A percentile compares a stretch with the other conserved stretches of the same genome.
These are phyloP conservation scores for Tyrannus savana DNA, from an alignment of 2,113 vertebrate species.

Conservation along the genomic window DNA sequence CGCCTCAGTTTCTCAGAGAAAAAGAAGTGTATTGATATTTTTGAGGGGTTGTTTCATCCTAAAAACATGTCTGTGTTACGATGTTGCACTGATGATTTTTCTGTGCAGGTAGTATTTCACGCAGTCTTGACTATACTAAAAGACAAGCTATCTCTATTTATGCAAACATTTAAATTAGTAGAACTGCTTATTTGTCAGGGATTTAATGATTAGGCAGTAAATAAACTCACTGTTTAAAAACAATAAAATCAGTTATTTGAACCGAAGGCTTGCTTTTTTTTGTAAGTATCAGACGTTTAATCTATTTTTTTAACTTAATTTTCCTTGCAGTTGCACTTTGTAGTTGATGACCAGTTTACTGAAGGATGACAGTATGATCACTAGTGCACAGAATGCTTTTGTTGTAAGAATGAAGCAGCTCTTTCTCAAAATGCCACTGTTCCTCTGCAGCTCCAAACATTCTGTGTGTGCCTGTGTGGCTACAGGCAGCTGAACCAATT, in stretches of 20 bases:
- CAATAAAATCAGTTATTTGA: background rate
- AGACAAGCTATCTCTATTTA: slow-evolving; percentile 13
- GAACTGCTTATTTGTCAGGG: slow-evolving; percentile 40
- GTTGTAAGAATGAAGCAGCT: background rate
- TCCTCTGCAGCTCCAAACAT: background rate
- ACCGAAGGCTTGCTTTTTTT: slow-evolving; percentile 14
- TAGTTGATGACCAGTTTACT: background rate
- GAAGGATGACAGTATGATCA: rapidly evolving
- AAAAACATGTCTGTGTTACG: background rate
- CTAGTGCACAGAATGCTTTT: background rate
- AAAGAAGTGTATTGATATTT: background rate
- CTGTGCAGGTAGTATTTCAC: slow-evolving; percentile 5
- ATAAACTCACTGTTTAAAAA: slow-evolving; percentile 3
- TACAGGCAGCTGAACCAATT: rapidly evolving
- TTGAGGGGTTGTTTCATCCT: slow-evolving; percentile 1
- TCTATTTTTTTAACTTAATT: slow-evolving; percentile 36
- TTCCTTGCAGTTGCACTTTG: slow-evolving; percentile 13
- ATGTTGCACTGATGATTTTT: slow-evolving; percentile 15
- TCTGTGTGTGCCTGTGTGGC: rapidly evolving
- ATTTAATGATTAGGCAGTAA: slow-evolving; percentile 15
- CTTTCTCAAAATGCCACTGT: background rate
- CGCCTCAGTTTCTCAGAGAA: background rate
- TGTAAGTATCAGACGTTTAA: background rate
- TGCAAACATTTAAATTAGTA: slow-evolving; percentile 7
- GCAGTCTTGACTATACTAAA: background rate